These are phyloP conservation scores for Stenchaetothrips biformis DNA, from an alignment of 2,888 invertebrate genomes.

Conservation along the genomic window DNA sequence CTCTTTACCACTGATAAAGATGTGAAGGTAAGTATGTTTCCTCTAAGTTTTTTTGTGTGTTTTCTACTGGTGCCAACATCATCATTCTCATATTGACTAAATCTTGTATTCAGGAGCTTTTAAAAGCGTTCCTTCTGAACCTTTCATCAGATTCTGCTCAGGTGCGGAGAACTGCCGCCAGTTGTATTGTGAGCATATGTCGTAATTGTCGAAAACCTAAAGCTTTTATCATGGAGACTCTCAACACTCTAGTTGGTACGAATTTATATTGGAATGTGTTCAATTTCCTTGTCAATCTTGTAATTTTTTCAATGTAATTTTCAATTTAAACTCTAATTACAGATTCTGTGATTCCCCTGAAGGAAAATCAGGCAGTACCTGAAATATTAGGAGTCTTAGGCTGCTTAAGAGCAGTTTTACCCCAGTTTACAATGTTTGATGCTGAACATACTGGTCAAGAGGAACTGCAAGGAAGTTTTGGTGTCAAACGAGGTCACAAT, in stretches of 20 bases:
- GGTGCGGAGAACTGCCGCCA: constrained; percentile 74
- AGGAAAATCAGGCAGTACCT: constrained; percentile 48
- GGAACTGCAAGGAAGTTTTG: constrained; percentile 43
- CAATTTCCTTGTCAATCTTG: constrained; percentile 26
- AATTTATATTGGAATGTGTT: constrained; percentile 18
- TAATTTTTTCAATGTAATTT: constrained; percentile 30
- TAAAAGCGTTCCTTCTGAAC: constrained; percentile 63
- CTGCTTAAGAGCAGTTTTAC: constrained; percentile 55
- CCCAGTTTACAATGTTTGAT: constrained; percentile 42
- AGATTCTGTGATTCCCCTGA: constrained; percentile 56
- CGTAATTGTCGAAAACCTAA: constrained; percentile 67
- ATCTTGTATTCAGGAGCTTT: constrained; percentile 52
- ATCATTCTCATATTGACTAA: not conserved
- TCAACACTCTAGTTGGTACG: constrained; percentile 57
- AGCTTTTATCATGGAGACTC: constrained; percentile 62
- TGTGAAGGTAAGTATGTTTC: constrained; percentile 52
- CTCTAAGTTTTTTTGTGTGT: constrained; percentile 15
- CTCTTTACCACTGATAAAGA: constrained; percentile 66
- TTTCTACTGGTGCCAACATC: not conserved
- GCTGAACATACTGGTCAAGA: constrained; percentile 35
- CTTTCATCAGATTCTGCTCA: constrained; percentile 57
- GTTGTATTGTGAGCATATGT: constrained; percentile 74
- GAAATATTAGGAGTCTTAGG: constrained; percentile 57
- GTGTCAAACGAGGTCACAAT: constrained; percentile 41
- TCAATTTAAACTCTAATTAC: constrained; percentile 36